These are phyloP conservation scores for Tipula unca DNA, from an alignment of 2,888 invertebrate genomes.

Conservation along the genomic window DNA sequence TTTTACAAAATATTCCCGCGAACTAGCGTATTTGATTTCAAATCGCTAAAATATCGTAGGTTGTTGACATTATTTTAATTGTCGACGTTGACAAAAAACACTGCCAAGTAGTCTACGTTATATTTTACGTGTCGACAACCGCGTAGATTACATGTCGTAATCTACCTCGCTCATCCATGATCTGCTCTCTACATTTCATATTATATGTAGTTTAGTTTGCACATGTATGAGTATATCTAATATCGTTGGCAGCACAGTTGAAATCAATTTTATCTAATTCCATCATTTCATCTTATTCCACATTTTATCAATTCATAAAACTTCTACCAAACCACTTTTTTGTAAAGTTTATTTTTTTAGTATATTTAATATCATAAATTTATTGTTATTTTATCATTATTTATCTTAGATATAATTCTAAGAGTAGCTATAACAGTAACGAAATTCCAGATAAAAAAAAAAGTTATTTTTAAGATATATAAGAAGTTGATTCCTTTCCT, in stretches of 20 bases:
- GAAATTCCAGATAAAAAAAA: background rate
- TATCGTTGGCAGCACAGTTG: background rate
- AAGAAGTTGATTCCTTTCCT: constrained; percentile 1
- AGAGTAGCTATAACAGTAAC: background rate
- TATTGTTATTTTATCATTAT: constrained; percentile 14
- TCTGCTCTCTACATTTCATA: too few species aligned
- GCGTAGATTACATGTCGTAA: too few species aligned
- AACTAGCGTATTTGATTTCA: too few species aligned
- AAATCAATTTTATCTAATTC: background rate
- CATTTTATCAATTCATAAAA: background rate
- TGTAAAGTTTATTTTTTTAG: background rate
- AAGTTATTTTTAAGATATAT: background rate
- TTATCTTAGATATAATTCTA: background rate
- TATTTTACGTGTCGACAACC: too few species aligned
- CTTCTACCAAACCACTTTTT: background rate
- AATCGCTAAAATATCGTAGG: too few species aligned
- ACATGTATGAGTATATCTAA: background rate
- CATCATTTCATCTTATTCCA: background rate
- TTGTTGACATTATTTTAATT: too few species aligned
- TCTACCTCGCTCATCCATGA: too few species aligned
- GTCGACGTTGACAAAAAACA: too few species aligned
- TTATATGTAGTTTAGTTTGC: too few species aligned
- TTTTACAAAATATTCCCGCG: too few species aligned
- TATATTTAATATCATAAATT: background rate
- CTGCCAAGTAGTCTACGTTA: too few species aligned